Evolutionary conservation across 1,140 invertebrate species (phyloP), one percentile per base, ranked within the genome.

Genomic region (Penaeus indicus): DNA sequence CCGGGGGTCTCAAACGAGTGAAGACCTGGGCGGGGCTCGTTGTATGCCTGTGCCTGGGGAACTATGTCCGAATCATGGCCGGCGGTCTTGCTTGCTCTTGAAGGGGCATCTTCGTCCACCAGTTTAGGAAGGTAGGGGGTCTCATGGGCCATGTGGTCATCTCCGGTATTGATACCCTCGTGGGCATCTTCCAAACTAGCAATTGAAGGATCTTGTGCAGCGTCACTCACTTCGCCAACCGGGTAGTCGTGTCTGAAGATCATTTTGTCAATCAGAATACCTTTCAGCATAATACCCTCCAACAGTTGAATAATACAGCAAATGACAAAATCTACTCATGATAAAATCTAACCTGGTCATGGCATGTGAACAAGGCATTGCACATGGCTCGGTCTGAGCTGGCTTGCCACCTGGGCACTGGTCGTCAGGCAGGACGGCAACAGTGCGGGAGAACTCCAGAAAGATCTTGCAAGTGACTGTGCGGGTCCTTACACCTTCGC

Each of bases 381-480:
- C 94, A 91, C 97, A 98, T 91, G 95, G 94, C 92, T 98, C 96
- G 0, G 95, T 95, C 91, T 96, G 95, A 0, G 94, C 91, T 0
- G 97, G 97, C 91, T 97, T 97, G 0, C 95, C 94, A 0, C 97
- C 97, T 81, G 95, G 94, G 92, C 98, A 99, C 91, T 98, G 95
- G n/a, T 94, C 94, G 91, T 98, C 97, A 0, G 97, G 97, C 19
- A 98, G 93, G 90, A 95, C 96, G 0, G 96, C 97, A 64, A 97
- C 95, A 0, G 96, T 97, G 86, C 95, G 94, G 72, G 96, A 97
- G 92, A 97, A 97, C 92, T 98, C 97, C 72, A 99, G 93, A 93
- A 97, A 98, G 91, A 99, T 98, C 94, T 98, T 98, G 93, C 98
- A 99, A 86, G 96, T 95, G 2, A 98, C 97, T 91, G 95, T 94